Conservation (phyloP, 2,113 vertebrate species). For the Ageneiosus marmoratus region DNA sequence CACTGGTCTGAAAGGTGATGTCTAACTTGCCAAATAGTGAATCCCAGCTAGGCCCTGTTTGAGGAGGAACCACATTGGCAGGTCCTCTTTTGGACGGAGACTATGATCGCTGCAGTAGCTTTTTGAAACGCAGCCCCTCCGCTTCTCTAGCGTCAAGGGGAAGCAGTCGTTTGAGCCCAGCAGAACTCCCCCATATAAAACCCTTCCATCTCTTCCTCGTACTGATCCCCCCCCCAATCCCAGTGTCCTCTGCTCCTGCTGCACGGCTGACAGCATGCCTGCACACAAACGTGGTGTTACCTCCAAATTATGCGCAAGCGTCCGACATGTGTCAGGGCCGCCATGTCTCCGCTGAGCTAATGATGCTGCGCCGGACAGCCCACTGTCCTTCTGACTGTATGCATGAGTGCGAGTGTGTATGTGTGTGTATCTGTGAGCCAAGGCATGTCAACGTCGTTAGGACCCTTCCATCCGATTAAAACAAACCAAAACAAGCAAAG, state of each 20-base stretch:
- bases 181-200: constrained; percentile 48
- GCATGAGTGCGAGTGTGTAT: constrained; percentile 64
- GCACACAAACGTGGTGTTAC: constrained; percentile 70
- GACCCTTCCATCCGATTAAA: constrained; percentile 78
- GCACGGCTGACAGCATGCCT: constrained; percentile 70
- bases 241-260: constrained; percentile 51
- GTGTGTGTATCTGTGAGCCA: constrained; percentile 46
- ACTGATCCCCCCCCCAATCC: constrained; percentile 34
- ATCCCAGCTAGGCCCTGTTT: constrained; percentile 41
- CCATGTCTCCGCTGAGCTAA: constrained; percentile 74
- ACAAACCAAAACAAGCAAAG: constrained; percentile 64
- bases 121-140: constrained; percentile 39
- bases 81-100: constrained; percentile 38
- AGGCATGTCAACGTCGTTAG: constrained; percentile 60
- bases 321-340: constrained; percentile 79
- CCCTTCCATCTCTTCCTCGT: constrained; percentile 48
- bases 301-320: constrained; percentile 78
- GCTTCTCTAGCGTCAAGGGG: constrained; percentile 33
- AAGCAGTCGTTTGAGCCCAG: constrained; percentile 47
- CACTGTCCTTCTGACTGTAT: constrained; percentile 73
- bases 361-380: constrained; percentile 77
- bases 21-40: constrained; percentile 47
- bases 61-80: constrained; percentile 45
- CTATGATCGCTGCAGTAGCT: constrained; percentile 38
- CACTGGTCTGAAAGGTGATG: constrained; percentile 41